Percentiles rank a stretch among this genome's conserved stretches.
These are phyloP conservation scores for Agonopterix alstromeriana DNA, from an alignment of 2,888 invertebrate genomes.

Conservation along the genomic window DNA sequence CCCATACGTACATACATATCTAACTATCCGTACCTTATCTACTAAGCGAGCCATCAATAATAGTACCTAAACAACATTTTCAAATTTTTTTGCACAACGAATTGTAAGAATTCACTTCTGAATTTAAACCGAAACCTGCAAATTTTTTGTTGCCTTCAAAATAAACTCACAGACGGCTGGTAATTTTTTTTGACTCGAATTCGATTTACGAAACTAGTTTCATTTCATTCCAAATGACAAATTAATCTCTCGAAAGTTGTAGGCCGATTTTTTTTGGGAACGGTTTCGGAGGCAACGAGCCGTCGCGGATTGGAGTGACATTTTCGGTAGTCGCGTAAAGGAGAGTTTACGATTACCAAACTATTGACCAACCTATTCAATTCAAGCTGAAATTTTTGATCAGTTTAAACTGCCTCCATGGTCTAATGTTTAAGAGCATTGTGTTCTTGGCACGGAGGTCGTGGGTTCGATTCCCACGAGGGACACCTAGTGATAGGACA, in stretches of 20 bases:
- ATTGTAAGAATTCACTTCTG: too few species aligned
- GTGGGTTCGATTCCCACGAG: too few species aligned
- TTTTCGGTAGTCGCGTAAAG: conserved; percentile 58
- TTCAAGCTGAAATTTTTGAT: background rate
- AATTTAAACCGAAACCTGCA: background rate
- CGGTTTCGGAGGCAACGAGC: conserved; percentile 52
- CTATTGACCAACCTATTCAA: background rate
- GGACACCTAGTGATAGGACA: too few species aligned
- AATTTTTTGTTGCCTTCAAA: conserved; percentile 1
- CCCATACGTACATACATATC: too few species aligned
- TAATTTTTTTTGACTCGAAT: conserved; percentile 31
- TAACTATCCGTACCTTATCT: too few species aligned
- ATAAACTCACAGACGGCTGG: conserved; percentile 5
- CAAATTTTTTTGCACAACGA: too few species aligned
- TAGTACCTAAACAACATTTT: too few species aligned
- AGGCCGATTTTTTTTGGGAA: conserved; percentile 38
- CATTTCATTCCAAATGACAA: conserved; percentile 68
- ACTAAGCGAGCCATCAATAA: too few species aligned
- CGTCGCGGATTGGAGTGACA: conserved; percentile 58
- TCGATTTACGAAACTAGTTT: conserved; percentile 51
- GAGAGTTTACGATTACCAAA: conserved; percentile 15
- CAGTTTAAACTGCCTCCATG: too few species aligned
- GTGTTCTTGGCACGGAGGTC: too few species aligned
- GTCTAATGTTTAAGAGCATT: too few species aligned
- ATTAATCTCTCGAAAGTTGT: conserved; percentile 69